phyloP scores from a whole-genome alignment of 2,113 vertebrate species.

The Stigmatopora argus region DNA sequence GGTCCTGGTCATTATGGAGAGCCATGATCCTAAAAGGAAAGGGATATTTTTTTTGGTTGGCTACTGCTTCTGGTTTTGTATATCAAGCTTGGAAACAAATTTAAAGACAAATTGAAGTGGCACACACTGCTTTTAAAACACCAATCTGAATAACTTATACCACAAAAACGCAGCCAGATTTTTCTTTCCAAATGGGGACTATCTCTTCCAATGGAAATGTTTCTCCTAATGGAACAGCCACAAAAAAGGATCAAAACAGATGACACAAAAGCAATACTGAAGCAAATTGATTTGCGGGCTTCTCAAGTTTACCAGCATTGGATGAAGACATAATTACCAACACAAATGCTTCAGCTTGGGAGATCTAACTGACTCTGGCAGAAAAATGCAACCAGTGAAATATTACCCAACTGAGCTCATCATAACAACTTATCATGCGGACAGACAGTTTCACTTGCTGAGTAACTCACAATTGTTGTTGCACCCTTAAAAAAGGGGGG shows the following conservation, averaged over 20 bases:
- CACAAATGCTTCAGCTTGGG: neutral
- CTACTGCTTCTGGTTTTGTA: neutral
- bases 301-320: conserved; percentile 1
- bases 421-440: neutral
- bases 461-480: conserved; percentile 12
- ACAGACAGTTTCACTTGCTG: conserved; percentile 31
- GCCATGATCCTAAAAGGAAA: neutral
- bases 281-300: neutral
- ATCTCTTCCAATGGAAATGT: conserved; percentile 4
- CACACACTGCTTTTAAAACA: neutral
- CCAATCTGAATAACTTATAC: conserved; percentile 7
- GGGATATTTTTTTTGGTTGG: too few relatives aligned
- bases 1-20: neutral
- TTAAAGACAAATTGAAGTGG: conserved; percentile 3
- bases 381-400: conserved; percentile 20
- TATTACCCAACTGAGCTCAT: conserved; percentile 7
- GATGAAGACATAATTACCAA: conserved; percentile 3
- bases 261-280: conserved; percentile 6
- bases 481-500: conserved; percentile 46
- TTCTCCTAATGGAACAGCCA: conserved; percentile 8
- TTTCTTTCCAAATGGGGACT: neutral
- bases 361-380: conserved; percentile 19
- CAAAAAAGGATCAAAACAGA: conserved; percentile 11
- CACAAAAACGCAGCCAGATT: conserved; percentile 4
- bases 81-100: neutral